Evolutionary conservation across 2,888 invertebrate species (phyloP), one percentile per base, ranked within the genome.

Genomic region (Cordilura impudica): DNA sequence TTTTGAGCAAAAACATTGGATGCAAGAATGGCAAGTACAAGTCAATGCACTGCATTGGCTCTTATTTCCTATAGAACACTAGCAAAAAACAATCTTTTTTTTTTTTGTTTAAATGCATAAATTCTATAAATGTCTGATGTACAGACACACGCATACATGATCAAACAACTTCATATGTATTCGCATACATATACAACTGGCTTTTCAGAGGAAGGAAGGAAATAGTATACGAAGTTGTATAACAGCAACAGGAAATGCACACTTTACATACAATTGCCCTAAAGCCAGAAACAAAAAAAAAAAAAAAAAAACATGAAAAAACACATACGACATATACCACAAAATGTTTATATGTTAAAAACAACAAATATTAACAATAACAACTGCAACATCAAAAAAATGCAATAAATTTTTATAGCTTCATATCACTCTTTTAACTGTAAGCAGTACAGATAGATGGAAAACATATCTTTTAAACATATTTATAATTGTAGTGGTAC

Each of bases 181-280:
- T 26, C 4, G 51, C 21, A 58, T 26, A 53, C 58, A 76, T 49
- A 54, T 77, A 35, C 29, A 60, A 26, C 51, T 54, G 56, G 61
- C 61, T 66, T 61, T 66, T 61, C 39, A 35, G 35, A 70, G 78
- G 78, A 78, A 78, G 78, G 78, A 78, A 78, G 78, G 78, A 78
- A 78, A 70, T 78, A 74, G 78, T 78, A 74, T 74, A 78, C 78
- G 78, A 78, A 74, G 73, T 78, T 78, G 73, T 70, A 74, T 74
- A 74, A 78, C 78, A 78, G 78, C 60, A 74, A 74, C 78, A 78
- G 78, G 78, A 78, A 78, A 78, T 78, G 73, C 73, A 78, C 73
- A 78, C 73, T 78, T 78, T 78, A 78, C 60, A 74, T 78, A 78
- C 73, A 66, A 78, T 78, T 78, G 78, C 78, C 78, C 78, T 53